Percentiles rank a stretch among this genome's conserved stretches.
Conservation (phyloP, 2,113 vertebrate species). For the Motacilla alba region DNA sequence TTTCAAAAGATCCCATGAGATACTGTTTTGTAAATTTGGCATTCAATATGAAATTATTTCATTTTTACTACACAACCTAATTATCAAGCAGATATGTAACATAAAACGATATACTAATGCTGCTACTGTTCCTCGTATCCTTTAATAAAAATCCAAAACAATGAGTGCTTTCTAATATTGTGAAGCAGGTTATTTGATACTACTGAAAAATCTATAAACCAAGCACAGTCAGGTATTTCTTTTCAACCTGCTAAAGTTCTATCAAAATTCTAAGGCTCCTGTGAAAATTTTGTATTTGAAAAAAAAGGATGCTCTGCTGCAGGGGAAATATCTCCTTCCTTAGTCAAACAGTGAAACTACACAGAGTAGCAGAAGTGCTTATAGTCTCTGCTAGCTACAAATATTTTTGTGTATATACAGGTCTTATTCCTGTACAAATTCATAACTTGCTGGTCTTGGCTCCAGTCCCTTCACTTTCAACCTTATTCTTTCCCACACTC, state of each 20-base stretch:
- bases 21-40: neutral
- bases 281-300: neutral
- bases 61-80: neutral
- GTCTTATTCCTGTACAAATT: neutral
- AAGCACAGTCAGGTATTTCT: neutral
- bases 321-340: neutral
- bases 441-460: neutral
- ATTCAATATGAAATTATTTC: neutral
- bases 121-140: neutral
- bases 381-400: neutral
- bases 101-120: neutral
- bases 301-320: neutral
- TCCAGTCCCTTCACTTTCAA: neutral
- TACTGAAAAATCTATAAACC: neutral
- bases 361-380: neutral
- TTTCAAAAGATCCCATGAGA: neutral
- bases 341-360: neutral
- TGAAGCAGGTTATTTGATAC: neutral
- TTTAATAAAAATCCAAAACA: neutral
- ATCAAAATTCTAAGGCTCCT: neutral
- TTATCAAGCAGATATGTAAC: neutral
- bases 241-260: neutral
- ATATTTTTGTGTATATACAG: neutral
- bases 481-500: neutral
- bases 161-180: neutral